These are phyloP conservation scores for Pilophorus perplexus DNA, from an alignment of 2,888 invertebrate genomes.

Conservation along the genomic window DNA sequence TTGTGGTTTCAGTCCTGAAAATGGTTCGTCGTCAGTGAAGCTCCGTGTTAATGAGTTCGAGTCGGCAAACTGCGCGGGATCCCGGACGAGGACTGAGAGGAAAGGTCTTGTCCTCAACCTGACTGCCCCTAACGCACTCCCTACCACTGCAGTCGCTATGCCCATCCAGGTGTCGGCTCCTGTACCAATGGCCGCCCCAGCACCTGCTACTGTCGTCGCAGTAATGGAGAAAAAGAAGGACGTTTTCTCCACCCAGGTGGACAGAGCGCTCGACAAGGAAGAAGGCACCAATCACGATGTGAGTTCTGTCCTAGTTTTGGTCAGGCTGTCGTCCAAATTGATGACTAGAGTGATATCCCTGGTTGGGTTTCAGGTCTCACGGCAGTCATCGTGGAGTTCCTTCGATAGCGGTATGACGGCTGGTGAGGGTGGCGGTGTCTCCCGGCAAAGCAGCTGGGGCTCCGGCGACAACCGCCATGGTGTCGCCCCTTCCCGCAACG, in stretches of 20 bases:
- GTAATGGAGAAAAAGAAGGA: conserved; percentile 51
- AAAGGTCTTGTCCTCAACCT: conserved; percentile 58
- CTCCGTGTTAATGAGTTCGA: conserved; percentile 73
- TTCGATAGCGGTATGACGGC: conserved; percentile 71
- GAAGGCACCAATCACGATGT: conserved; percentile 53
- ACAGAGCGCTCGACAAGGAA: conserved; percentile 68
- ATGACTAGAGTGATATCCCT: background rate
- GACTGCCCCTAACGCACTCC: conserved; percentile 58
- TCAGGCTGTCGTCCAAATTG: background rate
- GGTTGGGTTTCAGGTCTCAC: conserved; percentile 52
- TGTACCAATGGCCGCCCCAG: background rate
- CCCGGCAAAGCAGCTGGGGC: conserved; percentile 73
- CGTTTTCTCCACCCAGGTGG: conserved; percentile 67
- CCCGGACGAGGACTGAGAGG: conserved; percentile 48
- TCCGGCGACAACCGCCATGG: conserved; percentile 63
- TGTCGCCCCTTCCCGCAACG: conserved; percentile 64
- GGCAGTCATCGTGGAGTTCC: conserved; percentile 76
- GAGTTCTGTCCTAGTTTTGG: background rate
- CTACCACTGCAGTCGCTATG: conserved; percentile 11
- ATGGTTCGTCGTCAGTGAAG: conserved; percentile 54
- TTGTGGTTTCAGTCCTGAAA: conserved; percentile 53
- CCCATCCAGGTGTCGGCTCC: background rate
- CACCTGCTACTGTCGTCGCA: background rate
- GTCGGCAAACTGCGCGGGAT: conserved; percentile 47
- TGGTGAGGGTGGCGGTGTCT: conserved; percentile 41